These are phyloP conservation scores for Conops quadrifasciatus DNA, from an alignment of 2,888 invertebrate genomes.

Conservation along the genomic window DNA sequence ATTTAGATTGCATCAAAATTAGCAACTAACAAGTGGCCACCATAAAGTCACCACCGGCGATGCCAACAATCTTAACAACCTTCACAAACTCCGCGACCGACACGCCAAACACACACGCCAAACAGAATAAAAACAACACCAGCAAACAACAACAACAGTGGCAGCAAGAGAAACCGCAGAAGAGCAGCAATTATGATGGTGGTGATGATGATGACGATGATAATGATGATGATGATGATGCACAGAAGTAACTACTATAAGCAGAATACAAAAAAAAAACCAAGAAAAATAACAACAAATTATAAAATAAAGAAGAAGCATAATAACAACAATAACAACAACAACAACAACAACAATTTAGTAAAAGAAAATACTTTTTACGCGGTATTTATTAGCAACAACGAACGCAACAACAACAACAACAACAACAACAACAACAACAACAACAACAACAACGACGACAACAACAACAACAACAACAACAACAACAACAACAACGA, in stretches of 20 bases:
- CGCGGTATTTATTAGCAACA: constrained; percentile 12
- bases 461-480: constrained; percentile 37
- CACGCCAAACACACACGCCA: no score
- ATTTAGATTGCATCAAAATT: constrained; percentile 30
- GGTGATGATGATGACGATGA: no score
- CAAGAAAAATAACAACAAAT: neutral
- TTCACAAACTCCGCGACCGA: no score
- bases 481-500: neutral
- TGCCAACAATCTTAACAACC: constrained; percentile 2
- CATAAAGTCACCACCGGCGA: constrained; percentile 44
- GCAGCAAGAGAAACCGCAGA: neutral
- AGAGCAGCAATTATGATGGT: neutral
- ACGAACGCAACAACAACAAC: no score
- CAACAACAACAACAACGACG: no score
- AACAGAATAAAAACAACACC: no score
- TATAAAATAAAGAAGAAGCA: constrained; percentile 36
- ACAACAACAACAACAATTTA: no score
- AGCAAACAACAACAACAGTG: neutral
- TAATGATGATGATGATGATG: no score
- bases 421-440: no score
- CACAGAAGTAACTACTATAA: no score
- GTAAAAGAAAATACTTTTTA: no score
- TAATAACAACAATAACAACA: no score
- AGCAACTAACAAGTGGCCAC: constrained; percentile 46
- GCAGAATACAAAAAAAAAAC: constrained; percentile 3